Conservation (phyloP, 2,113 vertebrate genomes). For the Trogon melanurus region DNA sequence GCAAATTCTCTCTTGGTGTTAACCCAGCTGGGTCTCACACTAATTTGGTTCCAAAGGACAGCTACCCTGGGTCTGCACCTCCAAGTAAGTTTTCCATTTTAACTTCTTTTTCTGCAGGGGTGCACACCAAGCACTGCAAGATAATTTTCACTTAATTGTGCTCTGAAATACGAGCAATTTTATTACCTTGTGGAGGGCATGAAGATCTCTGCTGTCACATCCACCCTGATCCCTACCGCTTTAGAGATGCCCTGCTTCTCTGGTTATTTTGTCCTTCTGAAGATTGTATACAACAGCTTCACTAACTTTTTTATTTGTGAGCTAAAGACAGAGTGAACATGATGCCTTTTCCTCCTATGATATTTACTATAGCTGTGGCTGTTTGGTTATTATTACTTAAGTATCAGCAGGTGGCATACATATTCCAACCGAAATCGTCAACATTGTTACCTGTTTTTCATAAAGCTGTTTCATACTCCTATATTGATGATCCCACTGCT, state of each 20-base stretch:
- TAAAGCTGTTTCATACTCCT: conserved; percentile 76
- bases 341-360: not conserved
- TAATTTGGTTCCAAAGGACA: not conserved
- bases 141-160: not conserved
- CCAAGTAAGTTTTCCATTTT: not conserved
- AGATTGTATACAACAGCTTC: not conserved
- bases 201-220: not conserved
- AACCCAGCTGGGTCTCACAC: not conserved
- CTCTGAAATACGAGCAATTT: not conserved
- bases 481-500: conserved; percentile 79
- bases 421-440: not conserved
- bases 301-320: not conserved
- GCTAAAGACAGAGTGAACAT: not conserved
- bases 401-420: not conserved
- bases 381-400: not conserved
- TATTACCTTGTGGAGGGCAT: not conserved
- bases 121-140: not conserved
- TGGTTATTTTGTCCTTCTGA: not conserved
- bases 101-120: not conserved
- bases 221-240: not conserved
- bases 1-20: not conserved
- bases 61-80: not conserved
- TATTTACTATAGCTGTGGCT: not conserved
- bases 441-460: conserved; percentile 74
- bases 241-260: not conserved